phyloP scores from a whole-genome alignment of 2,113 vertebrate genomes.

The Pomatorhinus ruficollis region DNA sequence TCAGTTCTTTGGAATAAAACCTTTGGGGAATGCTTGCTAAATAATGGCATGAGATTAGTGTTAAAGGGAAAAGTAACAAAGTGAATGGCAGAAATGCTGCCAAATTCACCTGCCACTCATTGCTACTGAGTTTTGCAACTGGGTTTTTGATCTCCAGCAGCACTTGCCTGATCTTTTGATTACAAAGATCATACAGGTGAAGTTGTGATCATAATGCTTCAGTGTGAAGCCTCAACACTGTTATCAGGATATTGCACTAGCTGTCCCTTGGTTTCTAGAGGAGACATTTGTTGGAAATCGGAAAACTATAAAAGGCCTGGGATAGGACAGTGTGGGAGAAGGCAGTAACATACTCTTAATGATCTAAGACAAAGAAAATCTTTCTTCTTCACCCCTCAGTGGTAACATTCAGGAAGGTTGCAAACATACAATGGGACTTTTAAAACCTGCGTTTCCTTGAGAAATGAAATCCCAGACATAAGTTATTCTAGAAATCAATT shows the following conservation, averaged over 20 bases:
- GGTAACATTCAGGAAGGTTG: not conserved
- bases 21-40: not conserved
- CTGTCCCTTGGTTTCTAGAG: not conserved
- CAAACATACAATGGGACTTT: not conserved
- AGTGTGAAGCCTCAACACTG: not conserved
- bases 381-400: not conserved
- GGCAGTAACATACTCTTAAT: not conserved
- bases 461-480: not conserved
- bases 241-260: not conserved
- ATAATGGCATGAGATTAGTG: not conserved
- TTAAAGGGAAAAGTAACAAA: not conserved
- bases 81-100: not conserved
- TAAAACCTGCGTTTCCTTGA: not conserved
- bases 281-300: not conserved
- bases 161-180: not conserved
- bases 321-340: not conserved
- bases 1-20: not conserved
- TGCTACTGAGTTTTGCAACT: not conserved
- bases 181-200: not conserved
- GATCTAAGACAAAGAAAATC: not conserved
- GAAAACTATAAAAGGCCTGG: not conserved
- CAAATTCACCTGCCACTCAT: not conserved
- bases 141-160: not conserved
- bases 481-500: not conserved
- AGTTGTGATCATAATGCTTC: not conserved